These are phyloP conservation scores for Cladorhizidae sp. DNA, from an alignment of 37 sponge, comb jelly and placozoan genomes.

Conservation along the genomic window DNA sequence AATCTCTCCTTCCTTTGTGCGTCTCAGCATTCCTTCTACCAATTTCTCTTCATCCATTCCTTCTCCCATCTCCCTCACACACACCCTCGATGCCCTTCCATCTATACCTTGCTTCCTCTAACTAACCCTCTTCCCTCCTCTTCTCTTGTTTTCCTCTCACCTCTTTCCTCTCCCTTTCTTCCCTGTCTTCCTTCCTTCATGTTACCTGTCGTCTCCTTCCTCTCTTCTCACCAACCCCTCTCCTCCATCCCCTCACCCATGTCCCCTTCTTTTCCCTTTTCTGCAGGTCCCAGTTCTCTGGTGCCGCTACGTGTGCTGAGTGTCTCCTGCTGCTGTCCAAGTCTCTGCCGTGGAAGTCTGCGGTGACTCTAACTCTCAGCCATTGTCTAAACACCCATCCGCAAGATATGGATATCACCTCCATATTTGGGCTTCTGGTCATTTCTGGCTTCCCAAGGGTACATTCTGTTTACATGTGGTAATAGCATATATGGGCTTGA, in stretches of 20 bases:
- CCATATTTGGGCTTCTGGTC: slow-evolving; percentile 69
- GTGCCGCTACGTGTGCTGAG: slow-evolving; percentile 55
- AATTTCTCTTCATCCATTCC: too few species aligned
- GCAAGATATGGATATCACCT: slow-evolving; percentile 56
- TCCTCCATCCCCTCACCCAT: too few species aligned
- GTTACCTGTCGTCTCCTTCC: background rate
- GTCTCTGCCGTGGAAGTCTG: slow-evolving; percentile 54
- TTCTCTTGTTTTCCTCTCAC: background rate
- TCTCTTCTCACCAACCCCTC: too few species aligned
- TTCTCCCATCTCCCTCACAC: too few species aligned
- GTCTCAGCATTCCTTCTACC: too few species aligned
- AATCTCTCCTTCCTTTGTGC: too few species aligned
- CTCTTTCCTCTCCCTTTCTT: background rate
- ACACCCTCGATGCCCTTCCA: background rate
- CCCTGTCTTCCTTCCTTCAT: background rate
- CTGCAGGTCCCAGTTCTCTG: slow-evolving; percentile 53
- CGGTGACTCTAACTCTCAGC: slow-evolving; percentile 35
- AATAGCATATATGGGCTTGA: too few species aligned
- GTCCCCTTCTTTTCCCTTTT: background rate
- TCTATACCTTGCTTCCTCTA: background rate
- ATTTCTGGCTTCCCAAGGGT: slow-evolving; percentile 82
- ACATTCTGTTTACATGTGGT: too few species aligned
- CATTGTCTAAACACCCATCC: slow-evolving; percentile 14
- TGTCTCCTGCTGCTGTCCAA: slow-evolving; percentile 56
- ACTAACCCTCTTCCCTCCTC: too few species aligned